A percentile compares a stretch with the other conserved stretches of the same genome.
Evolutionary conservation across 2,888 invertebrate species (phyloP).

Genomic region (Idaea dimidiata): DNA sequence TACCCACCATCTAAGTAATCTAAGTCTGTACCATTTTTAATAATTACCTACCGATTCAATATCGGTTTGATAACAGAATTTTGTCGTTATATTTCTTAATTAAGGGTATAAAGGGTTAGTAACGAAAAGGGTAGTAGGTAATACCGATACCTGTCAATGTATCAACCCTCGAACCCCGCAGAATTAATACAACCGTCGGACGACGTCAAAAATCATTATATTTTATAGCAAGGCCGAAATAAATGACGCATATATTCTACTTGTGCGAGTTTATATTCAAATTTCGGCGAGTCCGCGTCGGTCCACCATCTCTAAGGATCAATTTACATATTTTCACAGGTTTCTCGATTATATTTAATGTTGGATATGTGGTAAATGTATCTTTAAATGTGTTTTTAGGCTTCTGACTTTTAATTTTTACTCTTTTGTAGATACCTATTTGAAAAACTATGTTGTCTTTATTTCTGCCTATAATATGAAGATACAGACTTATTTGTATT

Average conservation of each 20-base stretch:
- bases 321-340: slow-evolving; percentile 81
- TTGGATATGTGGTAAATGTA: slow-evolving; percentile 45
- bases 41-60: background rate
- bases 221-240: slow-evolving; percentile 75
- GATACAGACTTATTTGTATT: no score
- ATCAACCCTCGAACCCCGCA: slow-evolving; percentile 59
- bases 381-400: slow-evolving; percentile 1
- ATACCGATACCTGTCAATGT: slow-evolving; percentile 59
- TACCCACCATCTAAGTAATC: no score
- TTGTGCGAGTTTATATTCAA: slow-evolving; percentile 78
- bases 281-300: slow-evolving; percentile 72
- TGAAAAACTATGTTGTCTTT: background rate
- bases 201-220: slow-evolving; percentile 79
- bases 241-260: slow-evolving; percentile 75
- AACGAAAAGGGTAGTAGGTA: background rate
- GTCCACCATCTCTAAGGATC: slow-evolving; percentile 78
- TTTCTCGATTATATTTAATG: slow-evolving; percentile 69
- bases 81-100: background rate
- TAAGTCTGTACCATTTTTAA: background rate
- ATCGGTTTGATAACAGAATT: background rate
- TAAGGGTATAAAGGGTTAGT: background rate
- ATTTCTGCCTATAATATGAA: no score
- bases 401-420: background rate
- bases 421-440: background rate
- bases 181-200: slow-evolving; percentile 69